Conservation (phyloP, 2,888 invertebrate species). For the Dioctria linearis region DNA sequence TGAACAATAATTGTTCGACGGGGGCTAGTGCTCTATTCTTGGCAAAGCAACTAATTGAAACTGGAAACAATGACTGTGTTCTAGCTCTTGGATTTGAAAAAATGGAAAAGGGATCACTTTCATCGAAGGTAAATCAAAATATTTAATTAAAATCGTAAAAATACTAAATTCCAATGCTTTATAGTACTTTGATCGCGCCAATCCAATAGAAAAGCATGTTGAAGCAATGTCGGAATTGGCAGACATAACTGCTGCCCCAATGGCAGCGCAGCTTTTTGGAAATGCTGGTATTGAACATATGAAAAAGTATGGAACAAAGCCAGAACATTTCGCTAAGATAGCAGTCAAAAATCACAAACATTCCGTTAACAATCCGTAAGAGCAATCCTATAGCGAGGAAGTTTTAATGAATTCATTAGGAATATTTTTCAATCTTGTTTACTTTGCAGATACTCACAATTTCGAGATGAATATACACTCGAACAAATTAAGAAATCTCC, state of each 20-base stretch:
- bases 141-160: background rate
- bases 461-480: conserved; percentile 90
- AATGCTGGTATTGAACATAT: conserved; percentile 96
- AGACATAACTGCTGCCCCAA: conserved; percentile 86
- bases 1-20: conserved; percentile 98
- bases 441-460: conserved; percentile 85
- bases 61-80: conserved; percentile 88
- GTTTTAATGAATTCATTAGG: conserved; percentile 24
- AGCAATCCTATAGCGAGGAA: conserved; percentile 64
- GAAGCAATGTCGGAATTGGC: conserved; percentile 86
- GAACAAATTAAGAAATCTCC: conserved; percentile 92
- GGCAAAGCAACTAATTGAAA: conserved; percentile 93
- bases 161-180: conserved; percentile 19
- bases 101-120: conserved; percentile 94
- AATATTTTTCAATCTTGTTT: background rate
- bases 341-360: conserved; percentile 98
- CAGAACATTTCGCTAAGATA: conserved; percentile 96
- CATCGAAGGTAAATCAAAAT: conserved; percentile 74
- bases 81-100: conserved; percentile 98
- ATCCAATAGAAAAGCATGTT: conserved; percentile 92
- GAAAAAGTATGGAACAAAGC: conserved; percentile 86
- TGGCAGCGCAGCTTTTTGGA: conserved; percentile 96
- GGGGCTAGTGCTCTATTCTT: conserved; percentile 94
- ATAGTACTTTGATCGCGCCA: conserved; percentile 84
- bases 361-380: conserved; percentile 93